Evolutionary conservation across 2,113 vertebrate genomes (phyloP).

Genomic region (Ursus arctos): DNA sequence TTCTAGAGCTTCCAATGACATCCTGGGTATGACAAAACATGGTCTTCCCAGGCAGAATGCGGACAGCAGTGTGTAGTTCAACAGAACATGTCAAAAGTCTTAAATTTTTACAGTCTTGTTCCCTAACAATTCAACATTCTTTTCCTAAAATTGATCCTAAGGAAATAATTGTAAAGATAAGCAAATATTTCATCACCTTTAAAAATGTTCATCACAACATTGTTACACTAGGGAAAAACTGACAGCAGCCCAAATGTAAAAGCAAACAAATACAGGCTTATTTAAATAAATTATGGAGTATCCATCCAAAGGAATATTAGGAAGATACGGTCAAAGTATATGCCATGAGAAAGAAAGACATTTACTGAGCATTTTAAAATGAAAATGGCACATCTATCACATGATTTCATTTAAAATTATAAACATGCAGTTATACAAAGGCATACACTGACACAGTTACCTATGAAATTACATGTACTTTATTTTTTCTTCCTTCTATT

Average conservation of each 20-base stretch:
- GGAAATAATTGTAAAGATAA: conserved; percentile 22
- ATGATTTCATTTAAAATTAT: background rate
- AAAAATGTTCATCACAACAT: background rate
- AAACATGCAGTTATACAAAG: background rate
- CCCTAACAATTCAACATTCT: background rate
- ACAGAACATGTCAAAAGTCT: background rate
- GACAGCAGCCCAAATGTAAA: background rate
- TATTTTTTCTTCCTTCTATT: background rate
- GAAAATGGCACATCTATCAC: background rate
- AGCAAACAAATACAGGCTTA: background rate
- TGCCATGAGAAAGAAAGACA: background rate
- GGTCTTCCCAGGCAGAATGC: background rate
- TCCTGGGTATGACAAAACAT: background rate
- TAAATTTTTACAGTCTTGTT: background rate
- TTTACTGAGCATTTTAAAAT: conserved; percentile 10
- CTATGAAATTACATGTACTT: background rate
- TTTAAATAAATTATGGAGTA: background rate
- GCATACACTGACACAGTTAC: background rate
- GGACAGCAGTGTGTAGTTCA: background rate
- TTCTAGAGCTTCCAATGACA: no score
- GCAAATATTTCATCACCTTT: background rate
- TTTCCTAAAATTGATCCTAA: conserved; percentile 29
- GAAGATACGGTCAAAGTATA: background rate
- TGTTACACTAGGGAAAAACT: background rate
- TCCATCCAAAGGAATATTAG: conserved; percentile 1